phyloP scores from a whole-genome alignment of 2,888 invertebrate species.

The Spilosoma lubricipeda region DNA sequence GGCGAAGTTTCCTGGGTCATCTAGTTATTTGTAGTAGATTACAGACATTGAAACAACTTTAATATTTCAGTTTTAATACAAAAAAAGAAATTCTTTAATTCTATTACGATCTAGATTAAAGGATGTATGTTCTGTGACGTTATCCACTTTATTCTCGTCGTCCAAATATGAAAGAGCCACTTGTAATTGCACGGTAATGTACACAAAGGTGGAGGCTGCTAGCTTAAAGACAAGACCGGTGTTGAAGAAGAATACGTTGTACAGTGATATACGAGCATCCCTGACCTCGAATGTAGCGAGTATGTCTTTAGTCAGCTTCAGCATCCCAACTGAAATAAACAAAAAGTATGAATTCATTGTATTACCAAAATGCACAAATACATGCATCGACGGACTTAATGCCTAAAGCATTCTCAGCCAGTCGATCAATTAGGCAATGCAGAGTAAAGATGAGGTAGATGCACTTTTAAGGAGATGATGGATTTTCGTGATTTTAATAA shows the following conservation, averaged over 20 bases:
- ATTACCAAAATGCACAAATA: too few relatives aligned
- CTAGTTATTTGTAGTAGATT: not conserved
- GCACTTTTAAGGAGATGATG: too few relatives aligned
- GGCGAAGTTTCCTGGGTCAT: too few relatives aligned
- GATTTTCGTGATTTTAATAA: too few relatives aligned
- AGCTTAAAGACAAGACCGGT: slow-evolving; percentile 57
- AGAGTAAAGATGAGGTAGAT: too few relatives aligned
- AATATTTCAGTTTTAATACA: slow-evolving; percentile 19
- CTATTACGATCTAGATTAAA: slow-evolving; percentile 23
- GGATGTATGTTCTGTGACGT: slow-evolving; percentile 20
- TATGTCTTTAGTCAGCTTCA: slow-evolving; percentile 60
- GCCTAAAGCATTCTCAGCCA: too few relatives aligned
- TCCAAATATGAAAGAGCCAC: slow-evolving; percentile 57
- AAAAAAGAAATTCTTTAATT: slow-evolving; percentile 37
- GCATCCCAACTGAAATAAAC: slow-evolving; percentile 60
- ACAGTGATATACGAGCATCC: slow-evolving; percentile 55
- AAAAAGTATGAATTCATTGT: too few relatives aligned
- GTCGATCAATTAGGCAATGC: too few relatives aligned
- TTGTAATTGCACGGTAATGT: slow-evolving; percentile 71
- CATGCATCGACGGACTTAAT: too few relatives aligned
- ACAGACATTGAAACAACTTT: too few relatives aligned
- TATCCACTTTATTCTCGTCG: slow-evolving; percentile 33
- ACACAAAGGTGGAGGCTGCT: slow-evolving; percentile 66
- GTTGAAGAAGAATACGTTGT: slow-evolving; percentile 58
- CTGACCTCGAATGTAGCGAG: slow-evolving; percentile 56